These are phyloP conservation scores for Macrotrachela quadricornifera DNA, from an alignment of 1,140 invertebrate genomes.

Conservation along the genomic window DNA sequence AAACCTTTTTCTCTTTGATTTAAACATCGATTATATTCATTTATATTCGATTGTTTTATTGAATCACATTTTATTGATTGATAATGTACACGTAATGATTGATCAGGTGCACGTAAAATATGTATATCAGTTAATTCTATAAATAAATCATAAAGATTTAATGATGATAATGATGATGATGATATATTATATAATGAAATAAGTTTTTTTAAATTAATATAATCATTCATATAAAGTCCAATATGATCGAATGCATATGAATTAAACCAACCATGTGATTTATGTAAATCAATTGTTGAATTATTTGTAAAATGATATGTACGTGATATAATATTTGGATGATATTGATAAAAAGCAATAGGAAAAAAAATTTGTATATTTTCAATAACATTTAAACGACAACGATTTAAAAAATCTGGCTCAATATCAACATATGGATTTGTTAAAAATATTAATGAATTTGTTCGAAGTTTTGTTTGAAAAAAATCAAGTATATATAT, in stretches of 20 bases:
- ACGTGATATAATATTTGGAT: conserved; percentile 24
- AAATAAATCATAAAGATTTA: conserved; percentile 42
- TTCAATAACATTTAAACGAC: conserved; percentile 30
- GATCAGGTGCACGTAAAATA: conserved; percentile 47
- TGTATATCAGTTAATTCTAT: conserved; percentile 39
- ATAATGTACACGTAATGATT: conserved; percentile 29
- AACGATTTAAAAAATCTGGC: conserved; percentile 52
- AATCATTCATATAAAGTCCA: conserved; percentile 60
- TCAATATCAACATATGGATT: conserved; percentile 38
- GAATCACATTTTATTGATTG: conserved; percentile 15
- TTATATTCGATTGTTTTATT: conserved; percentile 14
- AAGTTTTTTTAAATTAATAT: conserved; percentile 27
- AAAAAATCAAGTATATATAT: too few relatives aligned
- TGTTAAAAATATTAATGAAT: conserved; percentile 18
- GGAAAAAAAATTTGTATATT: conserved; percentile 29
- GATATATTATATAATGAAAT: too few relatives aligned
- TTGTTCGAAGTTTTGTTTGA: conserved; percentile 23
- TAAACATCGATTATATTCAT: conserved; percentile 18
- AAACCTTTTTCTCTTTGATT: conserved; percentile 18
- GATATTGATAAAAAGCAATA: conserved; percentile 28
- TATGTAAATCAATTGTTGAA: conserved; percentile 46
- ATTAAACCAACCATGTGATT: conserved; percentile 59
- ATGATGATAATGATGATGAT: conserved; percentile 31
- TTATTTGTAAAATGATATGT: conserved; percentile 19
- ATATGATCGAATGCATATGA: conserved; percentile 44